Conservation (phyloP, 2,113 vertebrate species). For the Anseranas semipalmata region DNA sequence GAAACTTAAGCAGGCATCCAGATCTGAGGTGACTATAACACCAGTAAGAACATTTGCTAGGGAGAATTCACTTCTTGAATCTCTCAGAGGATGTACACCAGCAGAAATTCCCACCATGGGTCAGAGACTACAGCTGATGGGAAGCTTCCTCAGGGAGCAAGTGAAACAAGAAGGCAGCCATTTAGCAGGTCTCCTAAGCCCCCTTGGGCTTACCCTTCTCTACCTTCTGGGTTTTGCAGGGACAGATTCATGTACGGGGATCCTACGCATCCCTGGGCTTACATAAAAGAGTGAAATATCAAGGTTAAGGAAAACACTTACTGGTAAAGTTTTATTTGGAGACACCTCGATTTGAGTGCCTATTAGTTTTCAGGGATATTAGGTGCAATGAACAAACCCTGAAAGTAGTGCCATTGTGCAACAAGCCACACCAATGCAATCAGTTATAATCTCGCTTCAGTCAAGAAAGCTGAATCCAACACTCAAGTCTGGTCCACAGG, state of each 20-base stretch:
- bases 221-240: not conserved
- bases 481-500: not conserved
- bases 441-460: not conserved
- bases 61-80: not conserved
- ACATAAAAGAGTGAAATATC: not conserved
- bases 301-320: not conserved
- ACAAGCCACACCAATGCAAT: not conserved
- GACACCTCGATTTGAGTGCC: not conserved
- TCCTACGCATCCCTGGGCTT: not conserved
- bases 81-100: not conserved
- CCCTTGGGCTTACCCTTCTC: not conserved
- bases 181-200: not conserved
- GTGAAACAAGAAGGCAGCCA: not conserved
- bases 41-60: not conserved
- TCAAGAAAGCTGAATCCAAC: not conserved
- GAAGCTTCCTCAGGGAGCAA: not conserved
- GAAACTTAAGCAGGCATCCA: not conserved
- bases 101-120: not conserved
- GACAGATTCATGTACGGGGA: not conserved
- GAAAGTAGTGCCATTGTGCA: not conserved
- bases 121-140: not conserved
- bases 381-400: not conserved
- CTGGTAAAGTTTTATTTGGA: not conserved
- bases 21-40: not conserved
- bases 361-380: not conserved